phyloP scores from a whole-genome alignment of 2,888 invertebrate species.

The Athalia cordata region DNA sequence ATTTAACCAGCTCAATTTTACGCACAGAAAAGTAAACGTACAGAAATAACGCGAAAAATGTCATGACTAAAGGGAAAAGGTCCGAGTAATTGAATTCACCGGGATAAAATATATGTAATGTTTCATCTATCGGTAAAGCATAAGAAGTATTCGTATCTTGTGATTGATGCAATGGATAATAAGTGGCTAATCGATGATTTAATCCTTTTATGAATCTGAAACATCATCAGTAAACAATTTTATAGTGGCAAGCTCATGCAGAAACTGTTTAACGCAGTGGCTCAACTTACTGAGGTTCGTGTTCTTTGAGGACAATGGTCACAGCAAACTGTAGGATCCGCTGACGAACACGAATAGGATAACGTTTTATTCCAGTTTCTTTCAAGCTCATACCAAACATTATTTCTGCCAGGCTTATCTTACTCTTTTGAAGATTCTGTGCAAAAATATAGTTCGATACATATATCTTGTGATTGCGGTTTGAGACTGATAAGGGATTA shows the following conservation, averaged over 20 bases:
- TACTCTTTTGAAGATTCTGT: conserved; percentile 88
- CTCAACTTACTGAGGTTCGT: conserved; percentile 82
- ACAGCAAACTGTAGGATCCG: conserved; percentile 92
- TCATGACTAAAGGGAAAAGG: conserved; percentile 88
- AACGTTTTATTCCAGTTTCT: conserved; percentile 92
- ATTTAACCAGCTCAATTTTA: conserved; percentile 95
- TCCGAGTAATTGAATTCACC: conserved; percentile 91
- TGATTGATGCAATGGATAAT: conserved; percentile 84
- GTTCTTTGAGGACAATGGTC: conserved; percentile 88
- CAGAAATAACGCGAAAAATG: conserved; percentile 90
- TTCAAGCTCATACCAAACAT: conserved; percentile 93
- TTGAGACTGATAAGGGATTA: no score
- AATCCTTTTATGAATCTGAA: conserved; percentile 86
- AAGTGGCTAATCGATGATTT: conserved; percentile 79
- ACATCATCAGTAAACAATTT: conserved; percentile 59
- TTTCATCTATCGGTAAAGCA: conserved; percentile 66
- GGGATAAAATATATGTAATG: conserved; percentile 90
- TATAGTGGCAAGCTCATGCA: conserved; percentile 8
- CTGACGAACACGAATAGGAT: conserved; percentile 88
- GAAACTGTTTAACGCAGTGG: conserved; percentile 26
- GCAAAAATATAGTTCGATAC: conserved; percentile 52
- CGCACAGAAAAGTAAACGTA: conserved; percentile 97
- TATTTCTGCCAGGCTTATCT: conserved; percentile 91
- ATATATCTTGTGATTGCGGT: background rate
- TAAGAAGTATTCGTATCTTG: conserved; percentile 67